Base-by-base conservation (phyloP, 1,140 invertebrate species). In the Drosophila ficusphila region DNA sequence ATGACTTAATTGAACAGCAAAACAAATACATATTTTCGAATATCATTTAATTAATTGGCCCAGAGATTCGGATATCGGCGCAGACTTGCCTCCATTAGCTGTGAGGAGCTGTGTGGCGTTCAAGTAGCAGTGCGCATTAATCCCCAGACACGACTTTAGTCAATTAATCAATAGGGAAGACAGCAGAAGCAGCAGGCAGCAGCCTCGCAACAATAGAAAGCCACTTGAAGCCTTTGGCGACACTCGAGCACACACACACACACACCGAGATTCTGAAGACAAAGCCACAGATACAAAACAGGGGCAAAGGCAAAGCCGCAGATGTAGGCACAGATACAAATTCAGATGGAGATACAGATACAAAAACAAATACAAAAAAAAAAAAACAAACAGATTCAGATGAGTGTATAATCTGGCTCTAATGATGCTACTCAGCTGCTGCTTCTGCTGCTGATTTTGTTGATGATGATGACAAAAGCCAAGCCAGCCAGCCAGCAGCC, bases 401-500 rank as follows among this genome's bases (percentile, higher is more conserved):
- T 49, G 75, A 79, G 74, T 51, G 47, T 85, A 71, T 76, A 83
- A 83, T 83, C 79, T 60, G 61, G 44, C 64, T 54, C 77, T 86
- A 86, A 86, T 86, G 79, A 70, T 82, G 75, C 31, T 47, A 29
- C 12, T 49, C 19, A 11, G 36, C 27, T 53, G 53, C 9, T 73
- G 47, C 29, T 64, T 41, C 9, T 64, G 53, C 14, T 67, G 61
- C 7, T 51, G 29, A 2, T 47, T 49, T 5, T 71, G 67, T 27
- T 69, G 67, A 71, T 81, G 78, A 81, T 81, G 78, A 81, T 81
- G 77, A 81, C 77, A 81, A 81, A 83, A 67, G 74, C 73, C 68
- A 82, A 81, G 73, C 61, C 83, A 68, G 42, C 61, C 83, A 68
- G 42, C 57, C 64, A 76, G 67, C 81, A 78, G 79, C 76, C 79